Base-by-base conservation (phyloP, 2,113 vertebrate species). In the Toxostoma redivivum region DNA sequence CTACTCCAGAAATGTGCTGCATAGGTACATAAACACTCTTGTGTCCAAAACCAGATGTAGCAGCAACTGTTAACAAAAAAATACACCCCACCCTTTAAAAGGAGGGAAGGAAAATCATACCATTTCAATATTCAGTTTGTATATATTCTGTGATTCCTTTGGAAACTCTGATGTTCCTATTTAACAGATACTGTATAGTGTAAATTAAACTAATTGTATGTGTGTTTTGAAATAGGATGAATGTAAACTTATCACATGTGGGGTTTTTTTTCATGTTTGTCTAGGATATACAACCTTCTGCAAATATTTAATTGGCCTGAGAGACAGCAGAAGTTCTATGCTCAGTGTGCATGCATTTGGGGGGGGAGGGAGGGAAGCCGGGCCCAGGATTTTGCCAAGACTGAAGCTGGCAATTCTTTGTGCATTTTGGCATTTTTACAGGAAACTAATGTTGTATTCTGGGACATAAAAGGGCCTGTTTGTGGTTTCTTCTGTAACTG, bases 111-210 rank as follows among this genome's bases (percentile, higher is more conserved):
- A 65, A 47, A 81, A 84, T 78, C 45, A 28, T 33, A 96, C 90
- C 95, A 83, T 97, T 97, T 98, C 97, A 94, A 97, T 94, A 91
- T 84, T 88, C 61, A 69, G 53, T 96, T 65, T 98, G 97, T 81
- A 97, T 94, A 97, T 78, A 95, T 80, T 94, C 33, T 94, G 83
- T 97, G 89, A 94, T 92, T 96, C 92, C 83, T 94, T 70, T 95
- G 91, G 45, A 57, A 90, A 96, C 95, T 60, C 67, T 78, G 77
- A 91, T 94, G 91, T 90, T 94, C 94, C 95, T 98, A 98, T 98
- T 98, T 98, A 98, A 98, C 97, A 97, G 92, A 97, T 95, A 83
- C 57, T 98, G 94, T 98, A 98, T 97, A 98, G 97, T 98, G 97
- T 98, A 98, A 98, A 98, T 98, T 98, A 98, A 98, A 95, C 91